Percentiles rank a stretch among this genome's conserved stretches.
phyloP scores from a whole-genome alignment of 2,888 invertebrate genomes.

The Cheiracanthium punctorium region DNA sequence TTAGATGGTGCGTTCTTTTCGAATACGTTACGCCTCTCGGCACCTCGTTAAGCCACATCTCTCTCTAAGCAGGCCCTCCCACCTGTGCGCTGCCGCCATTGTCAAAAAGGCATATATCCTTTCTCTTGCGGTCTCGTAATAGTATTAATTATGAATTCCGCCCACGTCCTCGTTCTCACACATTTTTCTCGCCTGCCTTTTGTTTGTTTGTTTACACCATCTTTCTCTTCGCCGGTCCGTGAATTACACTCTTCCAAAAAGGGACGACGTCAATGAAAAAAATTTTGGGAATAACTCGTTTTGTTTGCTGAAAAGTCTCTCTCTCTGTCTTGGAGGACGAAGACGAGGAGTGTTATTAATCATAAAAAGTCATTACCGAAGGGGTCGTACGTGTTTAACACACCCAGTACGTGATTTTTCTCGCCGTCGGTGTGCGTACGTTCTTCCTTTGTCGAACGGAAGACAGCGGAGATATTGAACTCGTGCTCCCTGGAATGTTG shows the following conservation, averaged over 20 bases:
- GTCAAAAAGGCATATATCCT: not conserved
- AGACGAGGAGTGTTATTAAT: not conserved
- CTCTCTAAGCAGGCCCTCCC: conserved; percentile 52
- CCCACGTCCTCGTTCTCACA: conserved; percentile 46
- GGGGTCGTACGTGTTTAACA: conserved; percentile 10
- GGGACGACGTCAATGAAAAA: not conserved
- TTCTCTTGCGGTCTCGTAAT: not conserved
- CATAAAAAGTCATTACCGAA: conserved; percentile 10
- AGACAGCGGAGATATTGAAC: not conserved
- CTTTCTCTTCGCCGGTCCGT: not conserved
- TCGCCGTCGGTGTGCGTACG: not conserved
- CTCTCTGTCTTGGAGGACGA: not conserved
- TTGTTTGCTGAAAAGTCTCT: not conserved
- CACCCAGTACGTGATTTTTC: conserved; percentile 6
- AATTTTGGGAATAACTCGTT: not conserved
- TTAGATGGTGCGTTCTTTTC: conserved; percentile 58
- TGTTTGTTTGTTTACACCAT: conserved; percentile 6
- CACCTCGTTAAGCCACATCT: conserved; percentile 60
- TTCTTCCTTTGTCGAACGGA: not conserved
- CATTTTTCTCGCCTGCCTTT: not conserved
- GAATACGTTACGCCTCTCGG: conserved; percentile 66
- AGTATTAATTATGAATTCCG: conserved; percentile 60
- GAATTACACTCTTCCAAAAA: not conserved
- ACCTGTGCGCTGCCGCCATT: conserved; percentile 34
- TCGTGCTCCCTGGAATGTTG: not conserved